Evolutionary conservation across 2,113 vertebrate genomes (phyloP), one percentile per base, ranked within the genome.

Genomic region (Coptodon rendalli): DNA sequence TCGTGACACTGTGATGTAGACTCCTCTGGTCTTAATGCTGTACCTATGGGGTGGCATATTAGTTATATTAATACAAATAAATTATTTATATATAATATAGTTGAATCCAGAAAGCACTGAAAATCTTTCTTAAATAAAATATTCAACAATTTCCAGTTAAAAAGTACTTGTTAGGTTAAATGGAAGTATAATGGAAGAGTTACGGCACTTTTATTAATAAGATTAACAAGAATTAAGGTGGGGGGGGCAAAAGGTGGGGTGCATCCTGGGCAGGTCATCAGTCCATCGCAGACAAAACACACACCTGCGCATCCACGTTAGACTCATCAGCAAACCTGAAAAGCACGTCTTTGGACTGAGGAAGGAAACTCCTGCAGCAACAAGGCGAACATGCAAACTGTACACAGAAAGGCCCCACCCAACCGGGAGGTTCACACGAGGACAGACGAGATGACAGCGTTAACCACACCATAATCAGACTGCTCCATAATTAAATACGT

Each of bases 401-500:
- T 22, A 14, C 14, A 7, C 68, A 29, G 71, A 76, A 48, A 76
- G 24, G 9, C 43, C 24, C 71, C 71, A 7, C 40, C 71, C 43
- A 0, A 48, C 6, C 9, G 4, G 71, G 43, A 76, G 71, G 43
- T 76, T 76, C 71, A 48, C 14, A 45, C 7, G 7, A 16, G 66
- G 66, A 71, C 66, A 43, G 0, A 0, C 7, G 1, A 71, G 66
- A 24, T 16, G 36, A 43, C 38, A 0, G n/a, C 12, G 5, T 43
- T 16, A 40, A 40, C 36, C 63, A 43, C 66, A 3, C n/a, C 66
- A 71, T 24, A 43, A 43, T 43, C 66, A 43, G 8, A 5, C 4
- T 2, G 24, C 43, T 76, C 43, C 24, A 50, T 76, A 27, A 19
- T 50, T 19, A 48, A 11, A 76, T 48, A 19, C 24, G 0, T 48